Evolutionary conservation across 2,797 vertebrate genomes (phyloP).

Genomic region (Myotis myotis): DNA sequence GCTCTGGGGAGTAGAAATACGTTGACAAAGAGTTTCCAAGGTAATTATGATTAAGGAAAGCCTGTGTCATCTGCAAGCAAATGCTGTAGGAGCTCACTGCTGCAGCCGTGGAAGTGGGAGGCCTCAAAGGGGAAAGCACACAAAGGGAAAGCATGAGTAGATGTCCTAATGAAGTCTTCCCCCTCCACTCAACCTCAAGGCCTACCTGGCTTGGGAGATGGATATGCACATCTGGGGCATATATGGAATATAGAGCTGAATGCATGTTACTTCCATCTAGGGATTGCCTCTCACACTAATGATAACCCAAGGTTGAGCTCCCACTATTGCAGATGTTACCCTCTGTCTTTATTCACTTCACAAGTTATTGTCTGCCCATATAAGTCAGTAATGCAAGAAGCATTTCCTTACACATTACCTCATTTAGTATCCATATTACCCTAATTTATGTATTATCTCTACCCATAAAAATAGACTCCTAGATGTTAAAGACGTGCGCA

Average conservation of each 20-base stretch:
- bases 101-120: no score
- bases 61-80: neutral
- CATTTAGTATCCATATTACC: neutral
- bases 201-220: neutral
- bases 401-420: neutral
- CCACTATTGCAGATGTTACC: neutral
- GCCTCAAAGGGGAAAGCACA: neutral
- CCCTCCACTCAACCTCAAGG: neutral
- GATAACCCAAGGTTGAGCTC: neutral
- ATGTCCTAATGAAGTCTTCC: neutral
- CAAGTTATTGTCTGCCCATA: neutral
- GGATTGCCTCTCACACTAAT: neutral
- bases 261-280: fast-evolving
- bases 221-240: neutral
- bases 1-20: neutral
- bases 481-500: neutral
- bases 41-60: neutral
- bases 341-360: neutral
- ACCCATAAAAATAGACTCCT: neutral
- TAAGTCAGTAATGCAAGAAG: neutral
- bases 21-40: neutral
- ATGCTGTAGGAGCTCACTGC: neutral
- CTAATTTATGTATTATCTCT: neutral
- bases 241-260: neutral
- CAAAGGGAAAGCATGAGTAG: neutral